phyloP scores from a whole-genome alignment of 2,113 vertebrate genomes.

The Grallaria varia region DNA sequence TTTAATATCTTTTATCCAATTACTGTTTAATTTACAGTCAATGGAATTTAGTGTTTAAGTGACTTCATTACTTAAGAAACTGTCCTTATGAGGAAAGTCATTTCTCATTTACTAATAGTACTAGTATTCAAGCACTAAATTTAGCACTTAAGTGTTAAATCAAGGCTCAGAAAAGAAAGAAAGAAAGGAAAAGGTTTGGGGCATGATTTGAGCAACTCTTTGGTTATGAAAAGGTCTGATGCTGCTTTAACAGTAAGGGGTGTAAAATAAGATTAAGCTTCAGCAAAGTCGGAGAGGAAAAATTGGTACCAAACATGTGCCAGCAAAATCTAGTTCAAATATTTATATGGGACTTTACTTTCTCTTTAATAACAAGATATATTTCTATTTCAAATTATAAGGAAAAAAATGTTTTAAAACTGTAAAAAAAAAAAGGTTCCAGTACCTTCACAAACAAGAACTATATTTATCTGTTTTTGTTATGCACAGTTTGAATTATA shows the following conservation, averaged over 20 bases:
- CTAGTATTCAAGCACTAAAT: neutral
- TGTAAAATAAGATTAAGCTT: neutral
- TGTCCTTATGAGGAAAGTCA: neutral
- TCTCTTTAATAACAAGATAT: neutral
- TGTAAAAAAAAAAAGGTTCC: neutral
- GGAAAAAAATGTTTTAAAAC: accelerated
- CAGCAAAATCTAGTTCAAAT: neutral
- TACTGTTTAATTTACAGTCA: constrained; percentile 14
- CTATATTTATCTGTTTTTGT: neutral
- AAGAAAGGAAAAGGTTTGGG: neutral
- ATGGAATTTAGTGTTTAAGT: neutral
- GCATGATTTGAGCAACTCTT: neutral
- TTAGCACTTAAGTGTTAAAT: neutral
- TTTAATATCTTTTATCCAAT: constrained; percentile 16
- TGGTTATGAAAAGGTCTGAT: neutral
- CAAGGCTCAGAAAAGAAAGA: neutral
- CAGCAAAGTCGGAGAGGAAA: neutral
- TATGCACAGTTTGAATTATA: neutral
- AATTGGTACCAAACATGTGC: accelerated
- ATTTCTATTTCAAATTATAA: neutral
- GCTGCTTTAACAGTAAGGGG: neutral
- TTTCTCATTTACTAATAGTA: neutral
- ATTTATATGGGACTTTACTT: neutral
- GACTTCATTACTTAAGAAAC: neutral
- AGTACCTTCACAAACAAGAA: neutral